phyloP scores from a whole-genome alignment of 2,888 invertebrate genomes.

The Cephus rjabovi region DNA sequence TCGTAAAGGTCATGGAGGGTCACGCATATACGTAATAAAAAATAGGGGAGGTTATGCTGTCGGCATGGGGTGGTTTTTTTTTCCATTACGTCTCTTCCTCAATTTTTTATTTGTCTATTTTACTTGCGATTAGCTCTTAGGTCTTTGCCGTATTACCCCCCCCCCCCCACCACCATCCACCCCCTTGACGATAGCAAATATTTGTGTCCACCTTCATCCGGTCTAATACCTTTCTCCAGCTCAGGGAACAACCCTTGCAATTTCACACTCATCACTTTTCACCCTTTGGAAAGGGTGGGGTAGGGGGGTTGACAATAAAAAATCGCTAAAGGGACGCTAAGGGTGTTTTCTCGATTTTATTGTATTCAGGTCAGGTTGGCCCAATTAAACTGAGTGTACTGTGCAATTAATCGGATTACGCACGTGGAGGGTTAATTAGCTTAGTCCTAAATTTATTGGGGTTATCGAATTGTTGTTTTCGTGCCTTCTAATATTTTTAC shows the following conservation, averaged over 20 bases:
- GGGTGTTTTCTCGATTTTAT: background rate
- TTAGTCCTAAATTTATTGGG: too few relatives aligned
- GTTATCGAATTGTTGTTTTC: too few relatives aligned
- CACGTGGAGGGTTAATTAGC: too few relatives aligned
- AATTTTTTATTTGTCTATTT: background rate
- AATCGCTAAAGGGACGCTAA: background rate
- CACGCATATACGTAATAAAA: background rate
- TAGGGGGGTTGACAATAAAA: background rate
- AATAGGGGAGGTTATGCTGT: background rate
- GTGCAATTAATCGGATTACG: background rate
- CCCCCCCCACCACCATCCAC: too few relatives aligned
- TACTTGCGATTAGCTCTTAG: background rate
- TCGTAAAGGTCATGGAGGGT: background rate
- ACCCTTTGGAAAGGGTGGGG: background rate
- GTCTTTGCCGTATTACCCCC: background rate
- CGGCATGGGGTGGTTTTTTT: background rate
- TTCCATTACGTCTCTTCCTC: background rate
- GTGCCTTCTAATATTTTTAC: too few relatives aligned
- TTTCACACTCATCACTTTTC: background rate
- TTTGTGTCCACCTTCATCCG: background rate
- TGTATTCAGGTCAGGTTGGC: background rate
- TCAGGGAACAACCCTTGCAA: background rate
- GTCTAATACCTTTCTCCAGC: background rate
- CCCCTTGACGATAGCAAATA: background rate
- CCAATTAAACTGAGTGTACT: background rate